Evolutionary conservation across 2,113 vertebrate species (phyloP).

Genomic region (Geococcyx californianus): DNA sequence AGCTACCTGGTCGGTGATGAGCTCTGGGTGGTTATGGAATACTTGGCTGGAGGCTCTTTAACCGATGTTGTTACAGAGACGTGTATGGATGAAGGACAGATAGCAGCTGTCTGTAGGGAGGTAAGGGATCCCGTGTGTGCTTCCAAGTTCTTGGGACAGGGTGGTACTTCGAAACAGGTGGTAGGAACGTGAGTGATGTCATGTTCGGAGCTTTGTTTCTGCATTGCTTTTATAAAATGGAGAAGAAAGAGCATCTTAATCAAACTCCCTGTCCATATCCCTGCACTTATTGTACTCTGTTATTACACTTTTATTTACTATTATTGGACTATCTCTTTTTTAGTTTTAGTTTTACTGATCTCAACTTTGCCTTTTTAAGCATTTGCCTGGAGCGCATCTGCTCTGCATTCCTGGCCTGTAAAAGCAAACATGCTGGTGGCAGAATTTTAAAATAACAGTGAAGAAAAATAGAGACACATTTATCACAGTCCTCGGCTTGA

Average conservation of each 20-base stretch:
- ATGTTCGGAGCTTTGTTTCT: neutral
- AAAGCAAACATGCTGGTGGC: neutral
- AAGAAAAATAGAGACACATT: neutral
- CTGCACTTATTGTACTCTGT: neutral
- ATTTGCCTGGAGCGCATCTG: neutral
- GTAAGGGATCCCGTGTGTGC: conserved; percentile 63
- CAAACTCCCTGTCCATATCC: neutral
- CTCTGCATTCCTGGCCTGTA: neutral
- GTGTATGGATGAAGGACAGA: conserved; percentile 99
- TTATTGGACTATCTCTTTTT: neutral
- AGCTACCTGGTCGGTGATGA: conserved; percentile 98
- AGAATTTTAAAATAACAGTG: neutral
- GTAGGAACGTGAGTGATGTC: neutral
- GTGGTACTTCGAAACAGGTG: neutral
- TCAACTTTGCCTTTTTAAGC: neutral
- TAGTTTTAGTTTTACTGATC: neutral
- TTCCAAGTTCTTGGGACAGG: neutral
- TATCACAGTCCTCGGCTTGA: neutral
- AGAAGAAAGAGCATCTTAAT: neutral
- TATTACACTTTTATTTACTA: neutral
- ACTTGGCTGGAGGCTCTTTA: conserved; percentile 94
- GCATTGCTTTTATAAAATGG: neutral
- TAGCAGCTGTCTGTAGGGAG: conserved; percentile 98
- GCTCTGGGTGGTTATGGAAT: conserved; percentile 99
- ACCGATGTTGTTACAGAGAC: conserved; percentile 98